A percentile compares a stretch with the other conserved stretches of the same genome.
Evolutionary conservation across 1,140 invertebrate genomes (phyloP).

Genomic region (Pseudobourletiella spinata): DNA sequence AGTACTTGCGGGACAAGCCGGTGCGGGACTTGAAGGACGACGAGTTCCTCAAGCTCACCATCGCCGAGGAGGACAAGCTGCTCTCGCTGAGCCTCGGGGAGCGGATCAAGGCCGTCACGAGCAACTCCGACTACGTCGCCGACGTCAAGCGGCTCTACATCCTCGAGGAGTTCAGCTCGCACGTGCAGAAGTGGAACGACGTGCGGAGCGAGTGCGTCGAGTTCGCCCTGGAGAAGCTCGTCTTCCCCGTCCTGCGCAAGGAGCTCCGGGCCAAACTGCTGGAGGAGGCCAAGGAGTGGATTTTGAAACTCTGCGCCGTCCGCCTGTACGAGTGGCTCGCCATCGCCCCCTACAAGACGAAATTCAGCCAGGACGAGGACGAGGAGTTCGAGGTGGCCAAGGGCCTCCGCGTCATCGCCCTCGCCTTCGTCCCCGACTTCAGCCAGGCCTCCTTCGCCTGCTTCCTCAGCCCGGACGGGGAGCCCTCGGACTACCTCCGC

Average conservation of each 20-base stretch:
- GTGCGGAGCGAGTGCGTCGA: slow-evolving; percentile 78
- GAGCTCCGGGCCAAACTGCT: slow-evolving; percentile 74
- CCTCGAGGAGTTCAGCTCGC: slow-evolving; percentile 90
- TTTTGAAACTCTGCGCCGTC: slow-evolving; percentile 70
- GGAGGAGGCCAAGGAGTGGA: slow-evolving; percentile 79
- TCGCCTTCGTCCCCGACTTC: slow-evolving; percentile 79
- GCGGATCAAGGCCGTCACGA: slow-evolving; percentile 65
- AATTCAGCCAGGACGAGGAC: slow-evolving; percentile 69
- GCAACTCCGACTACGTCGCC: slow-evolving; percentile 63
- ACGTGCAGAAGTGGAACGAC: slow-evolving; percentile 93
- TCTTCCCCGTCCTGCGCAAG: slow-evolving; percentile 80
- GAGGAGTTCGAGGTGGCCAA: slow-evolving; percentile 81
- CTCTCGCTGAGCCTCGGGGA: slow-evolving; percentile 64
- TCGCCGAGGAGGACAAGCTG: slow-evolving; percentile 80
- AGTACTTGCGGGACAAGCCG: slow-evolving; percentile 92
- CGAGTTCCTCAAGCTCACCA: slow-evolving; percentile 73
- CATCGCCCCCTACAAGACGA: slow-evolving; percentile 71
- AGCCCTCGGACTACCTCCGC: slow-evolving; percentile 73
- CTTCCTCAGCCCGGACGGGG: slow-evolving; percentile 76
- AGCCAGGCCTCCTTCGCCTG: slow-evolving; percentile 82
- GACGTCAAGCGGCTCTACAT: slow-evolving; percentile 81
- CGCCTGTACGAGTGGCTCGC: slow-evolving; percentile 89
- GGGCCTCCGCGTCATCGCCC: slow-evolving; percentile 74
- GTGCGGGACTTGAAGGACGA: slow-evolving; percentile 81
- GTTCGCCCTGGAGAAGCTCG: slow-evolving; percentile 73